phyloP scores from a whole-genome alignment of 2,113 vertebrate genomes.

The Daboia siamensis region DNA sequence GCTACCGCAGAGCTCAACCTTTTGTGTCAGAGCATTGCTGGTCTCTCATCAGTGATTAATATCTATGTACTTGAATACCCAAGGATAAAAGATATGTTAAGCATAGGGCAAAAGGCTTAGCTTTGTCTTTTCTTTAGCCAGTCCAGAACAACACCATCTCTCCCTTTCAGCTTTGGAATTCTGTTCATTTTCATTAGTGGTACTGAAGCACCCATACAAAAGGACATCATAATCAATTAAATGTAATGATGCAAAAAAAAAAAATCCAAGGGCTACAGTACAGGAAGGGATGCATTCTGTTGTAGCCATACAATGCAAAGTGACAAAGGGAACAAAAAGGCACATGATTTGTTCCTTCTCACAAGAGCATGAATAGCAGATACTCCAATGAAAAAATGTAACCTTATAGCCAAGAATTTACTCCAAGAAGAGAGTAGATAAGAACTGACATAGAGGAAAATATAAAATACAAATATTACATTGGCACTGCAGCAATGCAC shows the following conservation, averaged over 20 bases:
- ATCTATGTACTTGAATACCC: neutral
- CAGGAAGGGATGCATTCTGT: neutral
- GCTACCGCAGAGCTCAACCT: slow-evolving; percentile 12
- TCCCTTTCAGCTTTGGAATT: slow-evolving; percentile 20
- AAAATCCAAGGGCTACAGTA: neutral
- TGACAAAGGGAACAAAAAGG: neutral
- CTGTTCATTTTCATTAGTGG: neutral
- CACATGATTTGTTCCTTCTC: neutral
- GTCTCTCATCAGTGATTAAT: slow-evolving; percentile 42
- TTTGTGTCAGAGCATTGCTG: neutral
- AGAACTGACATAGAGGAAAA: neutral
- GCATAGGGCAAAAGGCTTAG: slow-evolving; percentile 32
- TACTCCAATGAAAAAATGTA: neutral
- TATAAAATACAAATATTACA: neutral
- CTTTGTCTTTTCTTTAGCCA: slow-evolving; percentile 19
- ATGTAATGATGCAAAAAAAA: neutral
- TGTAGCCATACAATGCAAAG: neutral
- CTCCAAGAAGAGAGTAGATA: neutral
- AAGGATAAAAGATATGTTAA: slow-evolving; percentile 14
- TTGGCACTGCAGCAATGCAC: too few species aligned
- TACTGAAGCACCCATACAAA: slow-evolving; percentile 2
- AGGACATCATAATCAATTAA: slow-evolving; percentile 13
- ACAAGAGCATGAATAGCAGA: neutral
- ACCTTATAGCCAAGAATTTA: neutral
- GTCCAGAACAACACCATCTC: neutral